Evolutionary conservation across 2,113 vertebrate genomes (phyloP).

Genomic region (Danio rerio): GRCz12tu NC_133196.1:35227001-35227500

Average conservation of each 20-base stretch:
- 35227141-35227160: too few relatives aligned
- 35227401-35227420: conserved; percentile 93
- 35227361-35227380: background rate
- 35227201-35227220: background rate
- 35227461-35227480: conserved; percentile 95
- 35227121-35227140: background rate
- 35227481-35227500: conserved; percentile 82
- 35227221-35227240: background rate
- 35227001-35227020: too few relatives aligned
- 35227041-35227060: too few relatives aligned
- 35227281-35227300: background rate
- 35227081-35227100: too few relatives aligned
- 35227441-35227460: conserved; percentile 87
- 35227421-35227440: conserved; percentile 87
- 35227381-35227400: conserved; percentile 87
- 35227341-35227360: background rate
- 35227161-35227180: background rate
- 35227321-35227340: background rate
- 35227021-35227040: too few relatives aligned
- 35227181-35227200: background rate
- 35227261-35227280: conserved; percentile 8
- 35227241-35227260: conserved; percentile 4
- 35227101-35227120: background rate
- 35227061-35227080: too few relatives aligned
- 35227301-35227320: background rate